Percentiles rank a stretch among this genome's conserved stretches.
phyloP scores from a whole-genome alignment of 2,113 vertebrate species.

The Phrynosoma platyrhinos region DNA sequence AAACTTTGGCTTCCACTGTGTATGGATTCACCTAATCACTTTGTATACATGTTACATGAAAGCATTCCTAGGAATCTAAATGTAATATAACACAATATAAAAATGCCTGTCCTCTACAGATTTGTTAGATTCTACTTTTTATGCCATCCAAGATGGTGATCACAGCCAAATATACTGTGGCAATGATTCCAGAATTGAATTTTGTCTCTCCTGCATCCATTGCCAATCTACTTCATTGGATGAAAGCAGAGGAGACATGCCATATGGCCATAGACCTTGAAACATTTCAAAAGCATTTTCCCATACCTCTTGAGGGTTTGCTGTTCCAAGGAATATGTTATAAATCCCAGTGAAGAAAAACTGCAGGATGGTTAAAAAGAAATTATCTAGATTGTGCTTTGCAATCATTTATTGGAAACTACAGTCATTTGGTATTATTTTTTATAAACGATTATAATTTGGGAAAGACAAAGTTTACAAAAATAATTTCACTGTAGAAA shows the following conservation, averaged over 20 bases:
- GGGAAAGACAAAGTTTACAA: constrained; percentile 31
- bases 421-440: not conserved
- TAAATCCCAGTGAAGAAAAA: not conserved
- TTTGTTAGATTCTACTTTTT: not conserved
- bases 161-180: not conserved
- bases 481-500: not conserved
- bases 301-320: not conserved
- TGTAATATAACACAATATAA: not conserved
- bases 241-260: too few species aligned
- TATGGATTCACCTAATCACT: not conserved
- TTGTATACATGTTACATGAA: not conserved
- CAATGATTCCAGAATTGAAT: not conserved
- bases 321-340: not conserved
- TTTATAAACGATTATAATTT: not conserved
- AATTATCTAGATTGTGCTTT: not conserved
- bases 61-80: not conserved
- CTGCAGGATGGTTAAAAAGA: not conserved
- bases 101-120: not conserved
- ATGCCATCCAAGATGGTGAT: not conserved
- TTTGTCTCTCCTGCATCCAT: not conserved
- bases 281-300: not conserved
- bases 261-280: not conserved
- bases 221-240: not conserved
- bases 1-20: too few species aligned
- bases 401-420: not conserved